Percentiles rank a stretch among this genome's conserved stretches.
These are phyloP conservation scores for Cryptotermes secundus DNA, from an alignment of 1,140 invertebrate genomes.

Conservation along the genomic window DNA sequence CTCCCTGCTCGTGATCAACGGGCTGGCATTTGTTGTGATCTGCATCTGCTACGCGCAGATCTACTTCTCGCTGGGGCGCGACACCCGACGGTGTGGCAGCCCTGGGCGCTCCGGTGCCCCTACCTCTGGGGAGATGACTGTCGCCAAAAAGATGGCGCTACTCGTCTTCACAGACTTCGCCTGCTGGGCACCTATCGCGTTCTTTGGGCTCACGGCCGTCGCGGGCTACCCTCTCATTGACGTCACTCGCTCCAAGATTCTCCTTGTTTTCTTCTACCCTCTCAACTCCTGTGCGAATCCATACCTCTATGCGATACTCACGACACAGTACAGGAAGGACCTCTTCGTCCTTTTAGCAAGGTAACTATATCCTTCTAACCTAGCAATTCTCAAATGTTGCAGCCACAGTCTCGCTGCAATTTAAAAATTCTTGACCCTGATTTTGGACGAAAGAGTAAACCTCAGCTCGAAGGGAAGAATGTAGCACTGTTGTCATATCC, in stretches of 20 bases:
- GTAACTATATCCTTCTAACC: no score
- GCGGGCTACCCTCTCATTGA: conserved; percentile 59
- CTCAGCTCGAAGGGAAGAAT: no score
- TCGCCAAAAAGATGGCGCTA: conserved; percentile 64
- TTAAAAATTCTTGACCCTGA: no score
- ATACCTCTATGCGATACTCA: conserved; percentile 64
- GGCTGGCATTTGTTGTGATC: conserved; percentile 54
- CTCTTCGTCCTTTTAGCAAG: conserved; percentile 51
- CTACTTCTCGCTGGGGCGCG: conserved; percentile 45
- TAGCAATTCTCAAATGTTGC: no score
- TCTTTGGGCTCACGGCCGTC: conserved; percentile 60
- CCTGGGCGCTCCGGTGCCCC: neutral
- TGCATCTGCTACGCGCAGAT: conserved; percentile 56
- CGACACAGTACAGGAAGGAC: conserved; percentile 61
- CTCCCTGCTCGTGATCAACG: conserved; percentile 53
- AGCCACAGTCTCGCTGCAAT: no score
- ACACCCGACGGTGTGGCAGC: conserved; percentile 45
- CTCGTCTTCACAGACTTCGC: conserved; percentile 65
- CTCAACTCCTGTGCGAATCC: conserved; percentile 67
- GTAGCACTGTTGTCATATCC: no score
- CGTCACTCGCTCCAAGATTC: conserved; percentile 45
- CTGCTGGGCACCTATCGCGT: conserved; percentile 61
- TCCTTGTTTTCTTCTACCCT: conserved; percentile 67
- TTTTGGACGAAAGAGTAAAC: no score
- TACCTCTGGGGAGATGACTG: conserved; percentile 42